Evolutionary conservation across 2,888 invertebrate genomes (phyloP).

Genomic region (Operophtera brumata): DNA sequence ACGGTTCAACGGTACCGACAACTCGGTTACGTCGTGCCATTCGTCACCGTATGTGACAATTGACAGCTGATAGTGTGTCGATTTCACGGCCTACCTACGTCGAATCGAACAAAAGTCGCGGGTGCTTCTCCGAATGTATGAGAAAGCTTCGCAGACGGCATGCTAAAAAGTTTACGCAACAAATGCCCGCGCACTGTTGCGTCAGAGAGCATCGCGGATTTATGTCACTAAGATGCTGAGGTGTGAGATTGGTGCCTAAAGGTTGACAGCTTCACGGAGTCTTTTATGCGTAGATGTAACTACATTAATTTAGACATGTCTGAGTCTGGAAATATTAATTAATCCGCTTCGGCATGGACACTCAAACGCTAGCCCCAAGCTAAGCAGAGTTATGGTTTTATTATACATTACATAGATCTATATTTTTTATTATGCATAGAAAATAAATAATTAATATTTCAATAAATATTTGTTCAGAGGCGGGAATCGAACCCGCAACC

Average conservation of each 20-base stretch:
- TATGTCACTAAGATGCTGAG: constrained; percentile 46
- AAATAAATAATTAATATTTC: no score
- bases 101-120: constrained; percentile 57
- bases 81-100: constrained; percentile 62
- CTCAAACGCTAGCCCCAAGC: no score
- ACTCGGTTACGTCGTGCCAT: constrained; percentile 63
- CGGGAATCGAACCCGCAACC: no score
- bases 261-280: constrained; percentile 16
- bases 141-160: constrained; percentile 72
- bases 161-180: constrained; percentile 77
- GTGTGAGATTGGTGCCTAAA: constrained; percentile 31
- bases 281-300: background rate
- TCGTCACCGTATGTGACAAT: constrained; percentile 55
- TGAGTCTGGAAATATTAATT: no score
- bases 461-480: no score
- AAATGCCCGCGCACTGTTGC: constrained; percentile 51
- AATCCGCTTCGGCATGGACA: no score
- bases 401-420: no score
- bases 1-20: constrained; percentile 55
- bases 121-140: constrained; percentile 63
- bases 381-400: no score
- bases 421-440: no score
- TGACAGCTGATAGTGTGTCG: constrained; percentile 54
- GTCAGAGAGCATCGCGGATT: constrained; percentile 55
- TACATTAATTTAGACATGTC: no score